Evolutionary conservation across 2,888 invertebrate species (phyloP).

Genomic region (Dryadula phaetusa): DNA sequence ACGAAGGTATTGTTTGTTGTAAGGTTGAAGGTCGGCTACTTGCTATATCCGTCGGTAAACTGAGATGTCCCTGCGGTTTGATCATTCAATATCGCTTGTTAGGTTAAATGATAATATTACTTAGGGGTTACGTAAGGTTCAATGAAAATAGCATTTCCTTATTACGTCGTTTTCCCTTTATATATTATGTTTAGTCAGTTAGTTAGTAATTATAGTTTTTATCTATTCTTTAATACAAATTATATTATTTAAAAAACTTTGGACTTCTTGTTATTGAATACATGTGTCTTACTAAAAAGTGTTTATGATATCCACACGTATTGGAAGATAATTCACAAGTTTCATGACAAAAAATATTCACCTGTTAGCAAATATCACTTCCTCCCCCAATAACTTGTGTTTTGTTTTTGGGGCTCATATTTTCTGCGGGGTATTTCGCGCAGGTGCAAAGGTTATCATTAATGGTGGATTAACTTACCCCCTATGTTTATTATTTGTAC

Average conservation of each 20-base stretch:
- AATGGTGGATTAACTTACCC: constrained; percentile 70
- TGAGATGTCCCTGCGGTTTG: constrained; percentile 70
- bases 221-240: too few species aligned
- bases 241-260: too few species aligned
- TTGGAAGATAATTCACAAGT: constrained; percentile 14
- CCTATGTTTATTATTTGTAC: constrained; percentile 49
- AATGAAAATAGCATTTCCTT: constrained; percentile 5
- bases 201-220: too few species aligned
- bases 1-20: constrained; percentile 13
- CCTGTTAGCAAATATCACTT: constrained; percentile 34
- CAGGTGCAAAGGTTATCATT: constrained; percentile 77
- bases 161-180: neutral
- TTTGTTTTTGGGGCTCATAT: constrained; percentile 61
- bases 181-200: too few species aligned
- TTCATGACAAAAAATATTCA: constrained; percentile 37
- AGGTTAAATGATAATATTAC: constrained; percentile 46
- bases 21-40: constrained; percentile 37
- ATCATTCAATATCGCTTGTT: constrained; percentile 63
- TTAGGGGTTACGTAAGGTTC: constrained; percentile 7
- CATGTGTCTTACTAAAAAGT: neutral
- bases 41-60: constrained; percentile 56
- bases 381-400: constrained; percentile 53
- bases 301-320: neutral
- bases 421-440: constrained; percentile 63
- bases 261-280: too few species aligned